Conservation (phyloP, 2,888 invertebrate genomes). For the Tromatobia lineatoria region DNA sequence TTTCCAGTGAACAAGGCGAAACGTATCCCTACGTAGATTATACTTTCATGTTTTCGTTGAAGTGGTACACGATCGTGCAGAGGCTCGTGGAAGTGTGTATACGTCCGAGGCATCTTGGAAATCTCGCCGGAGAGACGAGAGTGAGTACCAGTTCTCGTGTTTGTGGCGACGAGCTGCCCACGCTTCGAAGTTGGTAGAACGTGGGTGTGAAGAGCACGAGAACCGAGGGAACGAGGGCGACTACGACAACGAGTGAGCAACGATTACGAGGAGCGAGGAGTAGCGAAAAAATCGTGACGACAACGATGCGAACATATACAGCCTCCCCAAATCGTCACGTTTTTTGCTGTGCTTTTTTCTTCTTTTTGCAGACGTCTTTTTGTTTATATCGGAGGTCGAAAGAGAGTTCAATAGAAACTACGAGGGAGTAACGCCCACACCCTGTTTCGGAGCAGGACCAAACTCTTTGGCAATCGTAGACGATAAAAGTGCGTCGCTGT, state of each 20-base stretch:
- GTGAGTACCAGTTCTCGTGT: background rate
- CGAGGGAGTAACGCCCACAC: conserved; percentile 20
- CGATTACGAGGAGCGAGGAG: conserved; percentile 34
- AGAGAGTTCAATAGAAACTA: conserved; percentile 1
- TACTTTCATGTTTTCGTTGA: conserved; percentile 1
- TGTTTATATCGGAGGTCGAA: conserved; percentile 3
- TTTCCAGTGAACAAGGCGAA: conserved; percentile 3
- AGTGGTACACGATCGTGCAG: background rate
- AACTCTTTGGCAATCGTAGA: background rate
- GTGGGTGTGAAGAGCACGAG: conserved; percentile 55
- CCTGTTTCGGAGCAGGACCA: background rate
- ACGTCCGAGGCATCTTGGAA: conserved; percentile 17
- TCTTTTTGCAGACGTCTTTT: background rate
- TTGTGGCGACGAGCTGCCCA: conserved; percentile 24
- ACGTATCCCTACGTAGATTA: conserved; percentile 8
- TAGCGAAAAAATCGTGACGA: conserved; percentile 30
- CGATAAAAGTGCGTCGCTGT: background rate
- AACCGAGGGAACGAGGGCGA: conserved; percentile 42
- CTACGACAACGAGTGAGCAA: conserved; percentile 55
- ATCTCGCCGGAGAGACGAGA: conserved; percentile 22
- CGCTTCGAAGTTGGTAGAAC: conserved; percentile 56
- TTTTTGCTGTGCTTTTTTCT: conserved; percentile 10
- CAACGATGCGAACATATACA: conserved; percentile 14
- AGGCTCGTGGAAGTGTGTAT: conserved; percentile 13
- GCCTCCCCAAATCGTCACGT: conserved; percentile 1